Base-by-base conservation (phyloP, 2,113 vertebrate species). In the Gymnarchus niloticus region DNA sequence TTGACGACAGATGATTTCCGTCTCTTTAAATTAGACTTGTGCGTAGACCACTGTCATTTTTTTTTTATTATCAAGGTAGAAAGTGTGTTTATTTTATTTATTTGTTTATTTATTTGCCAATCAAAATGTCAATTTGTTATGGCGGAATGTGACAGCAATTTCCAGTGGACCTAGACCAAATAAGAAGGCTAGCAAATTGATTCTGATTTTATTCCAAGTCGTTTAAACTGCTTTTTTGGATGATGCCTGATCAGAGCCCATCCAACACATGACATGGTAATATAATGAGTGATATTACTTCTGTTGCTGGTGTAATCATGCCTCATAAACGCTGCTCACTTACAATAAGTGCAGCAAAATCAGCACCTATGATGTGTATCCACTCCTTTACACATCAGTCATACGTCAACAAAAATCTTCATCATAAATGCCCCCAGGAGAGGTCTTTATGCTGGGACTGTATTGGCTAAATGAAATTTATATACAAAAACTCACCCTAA, bases 191-290 rank as follows among this genome's bases (percentile, higher is more conserved):
- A 90, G 88, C 94, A 95, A 95, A 95, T 95, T 94, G 94, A 95
- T 95, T 94, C 94, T 92, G 94, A 95, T 95, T 95, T 94, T 92
- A 92, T 91, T 95, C 93, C 92, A 94, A 94, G 94, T 94, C 93
- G 94, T 93, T 95, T 93, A 94, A 91, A 94, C 93, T 91, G 93
- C 93, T 94, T 91, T 89, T 92, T 93, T 93, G 94, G 94, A 95
- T 94, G 90, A 87, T 90, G 94, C 91, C 92, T 94, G 94, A 95
- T 94, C 94, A 93, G 91, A 93, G 92, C 92, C 89, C 88, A 90
- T 92, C 93, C 87, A 91, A 90, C 92, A 93, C 92, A 88, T 85
- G 89, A 90, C 91, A 92, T 88, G 89, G 89, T 90, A 88, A 90
- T 90, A 91, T 90, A 92, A 91, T 83, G 89, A 81, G 83, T 89